These are phyloP conservation scores for Saccostrea echinata DNA, from an alignment of 1,140 invertebrate species.

Conservation along the genomic window DNA sequence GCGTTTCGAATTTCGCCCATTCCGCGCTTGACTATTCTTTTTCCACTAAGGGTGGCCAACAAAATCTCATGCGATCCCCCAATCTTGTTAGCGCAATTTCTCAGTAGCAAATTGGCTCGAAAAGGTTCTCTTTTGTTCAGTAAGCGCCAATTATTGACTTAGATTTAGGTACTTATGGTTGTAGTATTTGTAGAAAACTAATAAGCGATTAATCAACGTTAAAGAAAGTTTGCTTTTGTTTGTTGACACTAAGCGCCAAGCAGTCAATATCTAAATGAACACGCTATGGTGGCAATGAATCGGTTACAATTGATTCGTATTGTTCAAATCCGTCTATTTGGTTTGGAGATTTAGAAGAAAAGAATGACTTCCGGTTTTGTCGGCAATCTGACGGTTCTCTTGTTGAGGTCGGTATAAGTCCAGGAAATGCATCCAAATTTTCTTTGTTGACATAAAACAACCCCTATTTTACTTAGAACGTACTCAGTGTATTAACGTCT, in stretches of 20 bases:
- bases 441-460: conserved; percentile 14
- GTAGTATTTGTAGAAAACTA: conserved; percentile 41
- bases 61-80: conserved; percentile 24
- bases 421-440: conserved; percentile 1
- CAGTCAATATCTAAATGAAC: conserved; percentile 41
- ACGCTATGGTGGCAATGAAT: conserved; percentile 15
- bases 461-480: neutral
- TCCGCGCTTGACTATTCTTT: neutral
- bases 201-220: conserved; percentile 19
- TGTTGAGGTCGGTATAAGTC: neutral
- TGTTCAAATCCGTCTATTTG: conserved; percentile 36
- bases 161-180: conserved; percentile 43
- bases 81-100: conserved; percentile 35
- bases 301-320: conserved; percentile 36
- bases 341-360: conserved; percentile 41
- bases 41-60: neutral
- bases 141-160: conserved; percentile 15
- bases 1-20: conserved; percentile 2
- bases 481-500: conserved; percentile 3
- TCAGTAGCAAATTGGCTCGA: conserved; percentile 37
- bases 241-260: conserved; percentile 27
- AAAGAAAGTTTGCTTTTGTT: conserved; percentile 42
- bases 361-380: conserved; percentile 38
- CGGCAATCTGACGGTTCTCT: conserved; percentile 33
- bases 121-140: conserved; percentile 28